Evolutionary conservation across 2,888 invertebrate species (phyloP).

Genomic region (Hypercompe scribonia): DNA sequence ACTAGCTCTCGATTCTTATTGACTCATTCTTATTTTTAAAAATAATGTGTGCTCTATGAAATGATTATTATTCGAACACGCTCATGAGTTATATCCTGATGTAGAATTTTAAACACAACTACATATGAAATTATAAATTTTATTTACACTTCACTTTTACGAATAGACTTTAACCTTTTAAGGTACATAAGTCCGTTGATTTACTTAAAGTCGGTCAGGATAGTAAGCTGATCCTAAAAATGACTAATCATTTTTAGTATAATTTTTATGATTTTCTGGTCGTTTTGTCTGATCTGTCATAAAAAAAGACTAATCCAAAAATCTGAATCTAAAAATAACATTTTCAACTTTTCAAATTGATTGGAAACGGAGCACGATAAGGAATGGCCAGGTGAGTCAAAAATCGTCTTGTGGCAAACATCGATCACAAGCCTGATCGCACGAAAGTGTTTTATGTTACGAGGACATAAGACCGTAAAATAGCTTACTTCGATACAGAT

Average conservation of each 20-base stretch:
- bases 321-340: background rate
- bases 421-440: background rate
- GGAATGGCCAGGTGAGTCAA: background rate
- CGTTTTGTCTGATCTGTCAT: too few species aligned
- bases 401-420: background rate
- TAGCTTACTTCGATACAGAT: background rate
- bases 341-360: background rate
- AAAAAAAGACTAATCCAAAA: too few species aligned
- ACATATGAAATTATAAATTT: background rate
- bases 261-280: too few species aligned
- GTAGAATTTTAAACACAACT: background rate
- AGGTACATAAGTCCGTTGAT: background rate
- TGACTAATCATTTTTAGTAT: too few species aligned
- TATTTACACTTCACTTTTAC: background rate
- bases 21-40: background rate
- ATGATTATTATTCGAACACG: background rate
- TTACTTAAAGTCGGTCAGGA: too few species aligned
- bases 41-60: background rate
- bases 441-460: background rate
- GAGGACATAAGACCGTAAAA: background rate
- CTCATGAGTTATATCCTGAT: background rate
- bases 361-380: background rate
- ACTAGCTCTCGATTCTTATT: slow-evolving; percentile 27
- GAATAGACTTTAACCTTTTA: background rate
- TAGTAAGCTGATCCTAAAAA: too few species aligned